These are phyloP conservation scores for Phrynocephalus versicolor DNA, from an alignment of 2,113 vertebrate genomes.

Conservation along the genomic window DNA sequence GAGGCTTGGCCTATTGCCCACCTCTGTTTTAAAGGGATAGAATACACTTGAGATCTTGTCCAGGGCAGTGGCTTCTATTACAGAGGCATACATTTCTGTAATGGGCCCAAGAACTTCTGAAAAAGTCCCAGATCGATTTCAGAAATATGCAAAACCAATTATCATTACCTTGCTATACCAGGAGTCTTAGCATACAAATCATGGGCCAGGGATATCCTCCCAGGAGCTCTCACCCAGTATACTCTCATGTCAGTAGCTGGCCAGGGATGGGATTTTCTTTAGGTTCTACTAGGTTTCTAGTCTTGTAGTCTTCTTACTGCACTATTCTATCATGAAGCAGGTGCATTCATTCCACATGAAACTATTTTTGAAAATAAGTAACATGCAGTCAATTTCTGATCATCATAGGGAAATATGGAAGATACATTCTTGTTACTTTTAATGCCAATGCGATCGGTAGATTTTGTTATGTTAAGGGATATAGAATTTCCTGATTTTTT, in stretches of 20 bases:
- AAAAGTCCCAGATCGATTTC: not conserved
- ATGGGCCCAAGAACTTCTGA: not conserved
- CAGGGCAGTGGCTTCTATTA: not conserved
- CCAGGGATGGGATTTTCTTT: not conserved
- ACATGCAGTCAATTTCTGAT: not conserved
- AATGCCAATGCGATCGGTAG: too few species aligned
- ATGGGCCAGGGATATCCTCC: not conserved
- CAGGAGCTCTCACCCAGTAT: not conserved
- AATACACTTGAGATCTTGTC: not conserved
- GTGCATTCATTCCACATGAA: not conserved
- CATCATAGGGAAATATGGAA: not conserved
- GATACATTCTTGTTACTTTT: too few species aligned
- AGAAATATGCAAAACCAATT: not conserved
- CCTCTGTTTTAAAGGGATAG: not conserved
- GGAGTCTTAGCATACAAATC: not conserved
- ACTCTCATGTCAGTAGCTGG: not conserved
- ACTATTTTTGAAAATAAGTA: not conserved
- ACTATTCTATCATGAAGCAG: too few species aligned
- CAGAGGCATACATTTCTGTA: not conserved
- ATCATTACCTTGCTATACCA: not conserved
- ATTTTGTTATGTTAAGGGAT: not conserved
- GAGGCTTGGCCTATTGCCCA: too few species aligned
- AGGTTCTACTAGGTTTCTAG: not conserved
- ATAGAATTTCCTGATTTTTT: not conserved
- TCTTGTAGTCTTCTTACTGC: too few species aligned